Evolutionary conservation across 2,888 invertebrate genomes (phyloP), one percentile per base, ranked within the genome.

Genomic region (Biston betularia): DNA sequence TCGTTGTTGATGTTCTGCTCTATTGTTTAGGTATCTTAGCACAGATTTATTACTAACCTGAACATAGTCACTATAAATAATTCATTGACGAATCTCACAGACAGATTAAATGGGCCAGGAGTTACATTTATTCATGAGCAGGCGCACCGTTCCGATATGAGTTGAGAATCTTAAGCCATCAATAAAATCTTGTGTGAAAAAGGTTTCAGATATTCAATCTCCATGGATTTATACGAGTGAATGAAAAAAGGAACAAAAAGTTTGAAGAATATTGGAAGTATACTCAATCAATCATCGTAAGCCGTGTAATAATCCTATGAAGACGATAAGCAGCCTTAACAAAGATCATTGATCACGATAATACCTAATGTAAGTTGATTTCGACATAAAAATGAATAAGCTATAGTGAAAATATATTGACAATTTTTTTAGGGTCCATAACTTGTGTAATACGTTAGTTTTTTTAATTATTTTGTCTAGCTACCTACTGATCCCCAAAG

Each of bases 101-200:
- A 57, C 53, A 66, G 65, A 77, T 77, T 72, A 76, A 67, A 65
- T 70, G 72, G 62, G 63, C 68, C 63, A 49, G 33, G 46, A 57
- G 53, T 48, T 80, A 70, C 78, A 84, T 85, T 80, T 84, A 87
- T 86, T 82, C 79, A 84, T 82, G 57, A 68, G 35, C 59, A 66
- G 55, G 49, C 58, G 38, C 55, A 54, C 50, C 15, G 40, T 38
- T 40, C 59, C 49, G 63, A 68, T 69, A 65, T 63, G 63, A 58
- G 38, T 69, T 65, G 65, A 63, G 48, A 64, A 60, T 68, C 69
- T 68, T 40, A 70, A 71, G 61, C 71, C 64, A 71, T 73, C 65
- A 69, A 69, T 63, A 63, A 65, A 64, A 61, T 15, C 60, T 46
- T 52, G 57, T 62, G 38, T 64, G 58, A 53, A 64, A 66, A 66